Evolutionary conservation across 2,888 invertebrate species (phyloP), one percentile per base, ranked within the genome.

Genomic region (Anticlea derivata): DNA sequence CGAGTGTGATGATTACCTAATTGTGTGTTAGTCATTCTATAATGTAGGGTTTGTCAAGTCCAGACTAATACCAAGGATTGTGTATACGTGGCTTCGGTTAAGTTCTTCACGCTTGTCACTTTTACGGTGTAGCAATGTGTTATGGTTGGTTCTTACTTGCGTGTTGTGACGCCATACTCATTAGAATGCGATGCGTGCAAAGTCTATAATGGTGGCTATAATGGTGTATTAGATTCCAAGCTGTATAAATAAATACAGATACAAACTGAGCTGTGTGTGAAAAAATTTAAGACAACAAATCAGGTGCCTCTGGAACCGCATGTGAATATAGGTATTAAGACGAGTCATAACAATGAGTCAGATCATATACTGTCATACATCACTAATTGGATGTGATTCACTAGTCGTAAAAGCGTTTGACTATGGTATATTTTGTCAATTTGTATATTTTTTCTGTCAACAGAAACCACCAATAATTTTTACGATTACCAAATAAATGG

Each of bases 151-250:
- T 59, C 40, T 45, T 35, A 29, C 53, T 38, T 44, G 47, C 47
- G 41, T 38, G 48, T 56, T 56, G 54, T 52, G 55, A 58, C 54
- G 46, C 40, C 46, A 65, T 52, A 64, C 68, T 75, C 70, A 77
- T 78, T 77, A 72, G 65, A 66, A 78, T 78, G 75, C 75, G 53
- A 67, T 64, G 68, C 65, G 64, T 70, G 70, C 64, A 60, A 63
- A 65, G 64, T 58, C 66, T 50, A 56, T 77, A 77, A 77, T 76
- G 64, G 68, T 58, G 63, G n/a, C n/a, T n/a, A n/a, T n/a, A n/a
- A n/a, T n/a, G n/a, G 51, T 56, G 70, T 70, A 78, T 80, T 78
- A 80, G 50, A 70, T 65, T 65, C 67, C 63, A 59, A 44, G 38
- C 45, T 60, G 66, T 75, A 74, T 35, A 31, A 31, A 48, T 76